These are phyloP conservation scores for Drosophila nebulosa DNA, from an alignment of 1,140 invertebrate genomes.

Conservation along the genomic window DNA sequence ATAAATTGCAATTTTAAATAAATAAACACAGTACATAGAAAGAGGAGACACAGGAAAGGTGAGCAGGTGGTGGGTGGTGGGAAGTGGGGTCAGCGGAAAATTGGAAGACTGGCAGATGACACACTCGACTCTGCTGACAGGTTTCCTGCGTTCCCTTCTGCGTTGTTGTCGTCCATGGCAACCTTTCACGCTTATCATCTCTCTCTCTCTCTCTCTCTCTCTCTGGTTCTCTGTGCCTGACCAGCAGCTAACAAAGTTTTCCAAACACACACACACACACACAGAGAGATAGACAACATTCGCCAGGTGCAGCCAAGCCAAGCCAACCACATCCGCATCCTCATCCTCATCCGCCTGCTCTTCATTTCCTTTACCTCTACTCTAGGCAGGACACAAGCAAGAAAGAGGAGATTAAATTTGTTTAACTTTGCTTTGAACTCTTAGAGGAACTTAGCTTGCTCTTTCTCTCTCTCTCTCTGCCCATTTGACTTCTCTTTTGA, in stretches of 20 bases:
- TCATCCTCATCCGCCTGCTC: neutral
- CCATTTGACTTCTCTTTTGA: conserved; percentile 3
- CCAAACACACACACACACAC: conserved; percentile 14
- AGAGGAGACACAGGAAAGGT: neutral
- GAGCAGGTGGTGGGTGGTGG: conserved; percentile 12
- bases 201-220: neutral
- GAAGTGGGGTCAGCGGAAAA: neutral
- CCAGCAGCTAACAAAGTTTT: conserved; percentile 58
- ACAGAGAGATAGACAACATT: neutral
- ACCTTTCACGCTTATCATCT: conserved; percentile 36
- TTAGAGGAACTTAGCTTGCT: conserved; percentile 7
- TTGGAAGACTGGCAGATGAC: conserved; percentile 11
- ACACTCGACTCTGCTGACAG: conserved; percentile 23
- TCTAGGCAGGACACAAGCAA: conserved; percentile 48
- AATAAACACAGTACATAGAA: conserved; percentile 30
- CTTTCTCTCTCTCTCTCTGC: neutral
- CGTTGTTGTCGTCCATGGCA: conserved; percentile 4
- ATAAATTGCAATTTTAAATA: conserved; percentile 77
- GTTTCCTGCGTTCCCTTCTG: too few relatives aligned
- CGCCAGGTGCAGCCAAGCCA: conserved; percentile 36
- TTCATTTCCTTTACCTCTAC: conserved; percentile 32
- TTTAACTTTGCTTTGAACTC: conserved; percentile 70
- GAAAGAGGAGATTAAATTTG: conserved; percentile 79
- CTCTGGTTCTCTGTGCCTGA: neutral
- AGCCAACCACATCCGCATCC: conserved; percentile 34